Evolutionary conservation across 1,140 invertebrate species (phyloP), one percentile per base, ranked within the genome.

Genomic region (Tigriopus japonicus): DNA sequence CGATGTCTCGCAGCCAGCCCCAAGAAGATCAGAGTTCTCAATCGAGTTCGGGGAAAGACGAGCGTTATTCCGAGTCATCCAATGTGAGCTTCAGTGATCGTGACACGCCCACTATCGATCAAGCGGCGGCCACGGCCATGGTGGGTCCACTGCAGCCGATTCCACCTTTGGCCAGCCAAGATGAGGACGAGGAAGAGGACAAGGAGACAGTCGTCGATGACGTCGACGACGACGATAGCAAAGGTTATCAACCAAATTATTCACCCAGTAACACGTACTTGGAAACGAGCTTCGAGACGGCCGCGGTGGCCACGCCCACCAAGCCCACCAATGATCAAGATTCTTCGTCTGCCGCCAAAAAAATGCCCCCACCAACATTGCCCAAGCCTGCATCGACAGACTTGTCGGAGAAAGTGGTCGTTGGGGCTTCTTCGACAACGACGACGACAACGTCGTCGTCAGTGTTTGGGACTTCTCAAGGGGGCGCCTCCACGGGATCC

Each of bases 201-300:
- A 35, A 35, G 3, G 28, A 35, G 28, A 9, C 3, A 35, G 28
- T 9, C 3, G 28, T 35, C 28, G 28, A 35, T 35, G 28, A 35
- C 28, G 28, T 9, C 28, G 28, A 35, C 9, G 28, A 5, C 28
- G 3, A 35, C 3, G 28, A 9, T 9, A n/a, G n/a, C n/a, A n/a
- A n/a, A n/a, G 28, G 28, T 9, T 35, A 9, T 35, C 28, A 35
- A 35, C 28, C 28, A 9, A 35, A 35, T 9, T 35, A 35, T n/a
- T 54, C 52, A 7, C 52, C 52, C 14, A 54, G 52, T 54, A 54
- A 54, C 52, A 54, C 35, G 35, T 54, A 54, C 13, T 54, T 54
- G 24, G 52, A 54, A 28, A 54, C 52, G 17, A 54, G 52, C 17
- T 54, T 54, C 35, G 52, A 54, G 21, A 9, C n/a, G n/a, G n/a